Base-by-base conservation (phyloP, 1,140 invertebrate genomes). In the Pogonognathellus flavescens region DNA sequence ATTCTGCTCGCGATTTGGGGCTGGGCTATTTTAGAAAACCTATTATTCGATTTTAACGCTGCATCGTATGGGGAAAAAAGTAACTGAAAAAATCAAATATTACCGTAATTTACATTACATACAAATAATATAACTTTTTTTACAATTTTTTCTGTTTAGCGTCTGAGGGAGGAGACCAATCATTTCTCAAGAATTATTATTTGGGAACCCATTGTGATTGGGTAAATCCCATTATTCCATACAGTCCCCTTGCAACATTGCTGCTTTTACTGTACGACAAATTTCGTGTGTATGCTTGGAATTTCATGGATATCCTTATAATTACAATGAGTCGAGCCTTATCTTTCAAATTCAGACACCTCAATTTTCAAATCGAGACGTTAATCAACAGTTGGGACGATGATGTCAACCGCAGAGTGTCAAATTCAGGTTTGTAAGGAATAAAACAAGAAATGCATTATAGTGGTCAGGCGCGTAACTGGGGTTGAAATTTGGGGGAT, bases 221-320 rank as follows among this genome's bases (percentile, higher is more conserved):
- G 16, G 0, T 4, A 8, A 8, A 25, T 14, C 62, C 22, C 2
- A 31, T 66, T 25, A 66, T 66, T 31, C 10, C 62, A 49, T 76
- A 49, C 41, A 76, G 70, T 76, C 70, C n/a, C n/a, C 70, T 5
- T n/a, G 5, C 16, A 0, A 10, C 41, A 0, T 0, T 76, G 18
- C 6, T 76, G 13, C 14, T n/a, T 13, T n/a, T 49, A 10, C 49
- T 76, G 0, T 76, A 76, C 31, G 70, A 76, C 25, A 76, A 76
- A n/a, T 50, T 1, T 18, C 13, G 70, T n/a, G 70, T 76, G 31
- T 76, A 76, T n/a, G 16, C 41, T 18, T 76, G 70, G 70, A 76
- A 76, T 76, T 76, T 76, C 7, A 76, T 76, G 25, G 70, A 76
- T n/a, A 76, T 76, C 8, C 8, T 76, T 14, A 76, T 76, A 16